Conservation (phyloP, 92 coral and sea anemone genomes). For the Zoanthus gigantus region DNA sequence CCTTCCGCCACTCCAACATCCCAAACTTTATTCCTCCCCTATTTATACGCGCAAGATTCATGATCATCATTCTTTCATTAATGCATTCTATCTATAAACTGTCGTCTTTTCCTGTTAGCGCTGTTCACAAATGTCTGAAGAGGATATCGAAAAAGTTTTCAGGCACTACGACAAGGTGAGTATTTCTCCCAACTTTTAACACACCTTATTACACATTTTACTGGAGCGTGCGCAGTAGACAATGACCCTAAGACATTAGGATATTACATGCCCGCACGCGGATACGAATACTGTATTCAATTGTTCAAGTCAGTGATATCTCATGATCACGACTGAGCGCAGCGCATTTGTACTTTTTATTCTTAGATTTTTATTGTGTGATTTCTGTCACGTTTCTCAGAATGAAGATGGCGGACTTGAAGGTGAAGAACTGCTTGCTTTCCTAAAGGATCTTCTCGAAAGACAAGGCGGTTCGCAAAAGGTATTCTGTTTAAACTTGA, state of each 20-base stretch:
- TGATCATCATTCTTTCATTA: background rate
- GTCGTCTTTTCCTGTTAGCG: background rate
- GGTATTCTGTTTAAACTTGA: background rate
- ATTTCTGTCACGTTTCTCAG: background rate
- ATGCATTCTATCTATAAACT: background rate
- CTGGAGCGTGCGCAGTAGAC: too few relatives aligned
- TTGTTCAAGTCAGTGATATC: too few relatives aligned
- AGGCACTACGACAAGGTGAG: constrained; percentile 39
- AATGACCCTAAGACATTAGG: too few relatives aligned
- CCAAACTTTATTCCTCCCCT: too few relatives aligned
- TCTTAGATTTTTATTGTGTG: background rate
- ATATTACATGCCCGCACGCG: too few relatives aligned
- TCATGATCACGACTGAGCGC: too few relatives aligned
- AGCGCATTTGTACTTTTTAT: background rate
- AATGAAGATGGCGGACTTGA: constrained; percentile 29
- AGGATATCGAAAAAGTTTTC: constrained; percentile 28
- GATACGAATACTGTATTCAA: too few relatives aligned
- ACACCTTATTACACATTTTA: background rate
- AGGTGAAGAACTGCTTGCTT: constrained; percentile 27
- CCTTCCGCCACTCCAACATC: too few relatives aligned
- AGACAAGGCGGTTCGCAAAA: background rate
- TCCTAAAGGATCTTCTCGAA: constrained; percentile 33
- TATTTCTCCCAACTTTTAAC: background rate
- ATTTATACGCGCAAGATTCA: too few relatives aligned
- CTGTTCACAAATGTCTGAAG: background rate